These are phyloP conservation scores for Malacoctenus gilli DNA, from an alignment of 2,797 vertebrate species.

Conservation along the genomic window DNA sequence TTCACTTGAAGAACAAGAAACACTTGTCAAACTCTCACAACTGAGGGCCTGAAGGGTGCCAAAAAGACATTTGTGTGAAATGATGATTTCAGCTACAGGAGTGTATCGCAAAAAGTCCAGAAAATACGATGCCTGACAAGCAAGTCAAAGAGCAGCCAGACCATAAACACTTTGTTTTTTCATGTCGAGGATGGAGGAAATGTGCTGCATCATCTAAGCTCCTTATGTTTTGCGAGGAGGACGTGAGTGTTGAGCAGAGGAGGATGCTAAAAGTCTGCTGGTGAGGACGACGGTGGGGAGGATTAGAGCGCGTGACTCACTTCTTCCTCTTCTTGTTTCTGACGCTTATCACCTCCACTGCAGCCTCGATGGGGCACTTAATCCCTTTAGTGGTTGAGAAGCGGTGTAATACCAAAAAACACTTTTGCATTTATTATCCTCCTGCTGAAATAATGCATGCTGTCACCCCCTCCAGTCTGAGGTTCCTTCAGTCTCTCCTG, in stretches of 20 bases:
- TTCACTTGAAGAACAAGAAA: too few species aligned
- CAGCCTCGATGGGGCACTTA: slow-evolving; percentile 63
- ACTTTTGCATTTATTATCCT: slow-evolving; percentile 50
- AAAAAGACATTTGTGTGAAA: too few species aligned
- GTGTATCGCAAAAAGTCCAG: not conserved
- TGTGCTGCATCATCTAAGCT: slow-evolving; percentile 68
- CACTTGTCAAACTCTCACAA: too few species aligned
- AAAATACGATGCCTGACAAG: slow-evolving; percentile 6
- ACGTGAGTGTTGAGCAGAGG: slow-evolving; percentile 54
- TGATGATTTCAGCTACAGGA: too few species aligned
- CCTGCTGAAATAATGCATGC: slow-evolving; percentile 36
- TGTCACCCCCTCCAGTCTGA: slow-evolving; percentile 39
- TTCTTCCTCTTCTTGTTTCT: slow-evolving; percentile 57
- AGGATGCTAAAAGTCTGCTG: slow-evolving; percentile 56
- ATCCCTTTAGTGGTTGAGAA: slow-evolving; percentile 66
- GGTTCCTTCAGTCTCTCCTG: slow-evolving; percentile 20
- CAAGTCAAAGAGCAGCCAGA: slow-evolving; percentile 7
- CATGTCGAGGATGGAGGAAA: not conserved
- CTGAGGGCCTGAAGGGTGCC: too few species aligned
- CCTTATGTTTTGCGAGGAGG: slow-evolving; percentile 41
- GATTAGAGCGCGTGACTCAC: slow-evolving; percentile 66
- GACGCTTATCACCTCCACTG: slow-evolving; percentile 61
- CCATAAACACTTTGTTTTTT: slow-evolving; percentile 1
- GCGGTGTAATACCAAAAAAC: slow-evolving; percentile 49
- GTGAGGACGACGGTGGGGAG: slow-evolving; percentile 31